Evolutionary conservation across 2,888 invertebrate species (phyloP).

Genomic region (Ashinkailepas kermadecensis): DNA sequence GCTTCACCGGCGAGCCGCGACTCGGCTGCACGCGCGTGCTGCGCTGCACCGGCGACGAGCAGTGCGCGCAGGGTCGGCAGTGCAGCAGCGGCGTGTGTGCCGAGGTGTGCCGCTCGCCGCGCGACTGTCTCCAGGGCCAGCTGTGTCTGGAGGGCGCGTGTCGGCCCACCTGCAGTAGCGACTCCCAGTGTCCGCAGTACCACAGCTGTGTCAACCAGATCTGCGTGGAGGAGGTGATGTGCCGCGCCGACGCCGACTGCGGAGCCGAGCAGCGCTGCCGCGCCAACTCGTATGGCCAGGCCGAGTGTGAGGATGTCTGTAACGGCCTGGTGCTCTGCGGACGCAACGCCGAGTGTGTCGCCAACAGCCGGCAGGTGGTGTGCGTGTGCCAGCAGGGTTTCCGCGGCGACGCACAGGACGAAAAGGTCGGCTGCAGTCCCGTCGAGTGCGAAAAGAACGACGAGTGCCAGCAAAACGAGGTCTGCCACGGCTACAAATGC

Average conservation of each 20-base stretch:
- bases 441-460: slow-evolving; percentile 64
- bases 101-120: slow-evolving; percentile 66
- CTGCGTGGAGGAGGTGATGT: slow-evolving; percentile 73
- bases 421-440: slow-evolving; percentile 67
- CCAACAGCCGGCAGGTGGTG: slow-evolving; percentile 61
- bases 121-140: slow-evolving; percentile 79
- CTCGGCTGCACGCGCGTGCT: slow-evolving; percentile 75
- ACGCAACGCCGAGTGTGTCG: slow-evolving; percentile 70
- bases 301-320: slow-evolving; percentile 67
- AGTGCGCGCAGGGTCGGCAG: slow-evolving; percentile 74
- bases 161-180: slow-evolving; percentile 54
- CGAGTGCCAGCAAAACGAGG: slow-evolving; percentile 72
- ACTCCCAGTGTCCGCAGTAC: slow-evolving; percentile 72
- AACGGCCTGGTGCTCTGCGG: slow-evolving; percentile 59
- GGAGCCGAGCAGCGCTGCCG: slow-evolving; percentile 62
- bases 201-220: slow-evolving; percentile 77
- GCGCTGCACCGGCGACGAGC: slow-evolving; percentile 68
- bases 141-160: slow-evolving; percentile 63
- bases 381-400: slow-evolving; percentile 55
- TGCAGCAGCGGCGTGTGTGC: slow-evolving; percentile 75
- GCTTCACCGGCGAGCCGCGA: slow-evolving; percentile 69
- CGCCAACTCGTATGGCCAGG: slow-evolving; percentile 58
- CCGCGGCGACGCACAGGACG: slow-evolving; percentile 47
- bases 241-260: slow-evolving; percentile 65
- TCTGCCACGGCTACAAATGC: slow-evolving; percentile 73